These are phyloP conservation scores for Seira ritae DNA, from an alignment of 2,888 invertebrate species.

Conservation along the genomic window DNA sequence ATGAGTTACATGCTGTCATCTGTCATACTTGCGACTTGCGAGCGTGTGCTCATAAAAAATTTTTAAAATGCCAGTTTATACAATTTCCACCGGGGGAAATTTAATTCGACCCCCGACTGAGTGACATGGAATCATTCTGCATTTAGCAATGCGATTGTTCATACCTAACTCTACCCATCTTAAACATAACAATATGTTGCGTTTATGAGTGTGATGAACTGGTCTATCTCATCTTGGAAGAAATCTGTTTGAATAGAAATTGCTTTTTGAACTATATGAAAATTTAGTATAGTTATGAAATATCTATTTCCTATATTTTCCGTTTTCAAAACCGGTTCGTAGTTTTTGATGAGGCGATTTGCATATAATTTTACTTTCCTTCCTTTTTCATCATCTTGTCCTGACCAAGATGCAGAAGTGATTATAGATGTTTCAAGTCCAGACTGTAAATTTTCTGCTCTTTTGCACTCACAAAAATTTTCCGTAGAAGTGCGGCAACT, in stretches of 20 bases:
- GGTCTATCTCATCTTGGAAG: not conserved
- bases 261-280: constrained; percentile 4
- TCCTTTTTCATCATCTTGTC: constrained; percentile 6
- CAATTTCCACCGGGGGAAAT: too few species aligned
- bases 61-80: too few species aligned
- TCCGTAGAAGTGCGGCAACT: constrained; percentile 15
- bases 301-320: not conserved
- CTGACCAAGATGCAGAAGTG: constrained; percentile 34
- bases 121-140: not conserved
- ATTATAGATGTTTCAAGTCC: constrained; percentile 44
- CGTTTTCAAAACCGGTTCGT: not conserved
- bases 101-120: not conserved
- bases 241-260: not conserved
- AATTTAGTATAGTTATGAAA: constrained; percentile 6
- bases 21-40: too few species aligned
- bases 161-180: too few species aligned
- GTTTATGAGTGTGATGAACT: constrained; percentile 1
- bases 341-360: constrained; percentile 44
- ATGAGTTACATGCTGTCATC: too few species aligned
- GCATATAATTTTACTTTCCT: constrained; percentile 50
- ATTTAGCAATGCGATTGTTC: not conserved
- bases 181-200: too few species aligned
- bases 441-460: constrained; percentile 50
- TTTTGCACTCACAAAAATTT: constrained; percentile 6
- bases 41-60: too few species aligned